Conservation (phyloP, 2,113 vertebrate species). For the Stigmatopora nigra region DNA sequence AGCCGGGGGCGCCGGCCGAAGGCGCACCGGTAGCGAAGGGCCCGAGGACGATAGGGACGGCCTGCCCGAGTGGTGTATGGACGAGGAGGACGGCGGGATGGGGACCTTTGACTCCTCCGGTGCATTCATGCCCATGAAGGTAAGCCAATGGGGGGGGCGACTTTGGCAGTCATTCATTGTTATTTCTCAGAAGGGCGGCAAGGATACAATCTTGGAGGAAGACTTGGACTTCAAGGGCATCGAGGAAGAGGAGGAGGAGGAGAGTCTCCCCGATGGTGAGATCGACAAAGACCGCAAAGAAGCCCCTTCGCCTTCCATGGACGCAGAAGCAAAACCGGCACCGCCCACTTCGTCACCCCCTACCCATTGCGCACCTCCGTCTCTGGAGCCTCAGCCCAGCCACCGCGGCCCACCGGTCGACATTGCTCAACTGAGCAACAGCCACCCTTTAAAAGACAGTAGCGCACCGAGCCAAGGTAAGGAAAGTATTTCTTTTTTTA, state of each 20-base stretch:
- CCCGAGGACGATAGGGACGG: slow-evolving; percentile 82
- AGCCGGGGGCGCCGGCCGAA: slow-evolving; percentile 63
- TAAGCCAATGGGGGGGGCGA: slow-evolving; percentile 29
- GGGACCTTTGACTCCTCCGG: slow-evolving; percentile 89
- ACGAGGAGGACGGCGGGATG: slow-evolving; percentile 87
- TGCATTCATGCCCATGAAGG: slow-evolving; percentile 84
- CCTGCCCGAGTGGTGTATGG: slow-evolving; percentile 86
- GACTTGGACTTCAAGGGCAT: slow-evolving; percentile 83
- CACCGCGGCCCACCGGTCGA: slow-evolving; percentile 48
- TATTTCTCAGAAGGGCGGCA: slow-evolving; percentile 74
- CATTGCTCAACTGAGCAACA: slow-evolving; percentile 61
- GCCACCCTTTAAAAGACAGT: slow-evolving; percentile 56
- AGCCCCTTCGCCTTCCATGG: slow-evolving; percentile 29
- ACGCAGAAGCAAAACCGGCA: slow-evolving; percentile 57
- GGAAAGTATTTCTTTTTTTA: too few species aligned
- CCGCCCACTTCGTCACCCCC: slow-evolving; percentile 57
- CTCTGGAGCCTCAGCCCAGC: slow-evolving; percentile 44
- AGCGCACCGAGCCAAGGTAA: slow-evolving; percentile 63
- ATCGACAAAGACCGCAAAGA: slow-evolving; percentile 63
- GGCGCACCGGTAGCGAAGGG: slow-evolving; percentile 71
- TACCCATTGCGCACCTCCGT: slow-evolving; percentile 45
- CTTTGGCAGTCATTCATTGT: neutral
- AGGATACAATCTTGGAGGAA: slow-evolving; percentile 79
- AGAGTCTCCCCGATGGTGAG: slow-evolving; percentile 45
- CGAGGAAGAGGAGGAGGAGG: slow-evolving; percentile 78